A percentile compares a stretch with the other conserved stretches of the same genome.
Evolutionary conservation across 2,113 vertebrate genomes (phyloP).

Genomic region (Phasianus colchicus): DNA sequence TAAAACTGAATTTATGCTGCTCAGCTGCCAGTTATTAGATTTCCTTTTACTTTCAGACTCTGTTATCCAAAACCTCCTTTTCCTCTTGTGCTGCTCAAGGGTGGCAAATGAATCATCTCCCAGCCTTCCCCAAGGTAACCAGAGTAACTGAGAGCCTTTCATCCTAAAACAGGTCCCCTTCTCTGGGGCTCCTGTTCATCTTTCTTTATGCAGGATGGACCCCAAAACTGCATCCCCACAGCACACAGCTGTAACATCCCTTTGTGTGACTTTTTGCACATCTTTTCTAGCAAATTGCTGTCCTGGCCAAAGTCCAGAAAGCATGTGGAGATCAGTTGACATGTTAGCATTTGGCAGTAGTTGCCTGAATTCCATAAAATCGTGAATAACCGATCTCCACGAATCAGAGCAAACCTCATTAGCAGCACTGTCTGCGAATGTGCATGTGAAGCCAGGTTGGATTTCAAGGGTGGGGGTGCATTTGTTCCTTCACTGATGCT

Average conservation of each 20-base stretch:
- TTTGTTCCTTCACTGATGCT: not conserved
- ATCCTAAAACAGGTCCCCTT: not conserved
- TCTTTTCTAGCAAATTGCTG: not conserved
- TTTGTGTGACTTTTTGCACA: fast-evolving
- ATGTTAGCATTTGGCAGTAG: not conserved
- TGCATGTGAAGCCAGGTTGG: not conserved
- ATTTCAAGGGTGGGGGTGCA: not conserved
- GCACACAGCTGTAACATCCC: not conserved
- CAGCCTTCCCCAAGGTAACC: not conserved
- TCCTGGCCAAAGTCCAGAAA: not conserved
- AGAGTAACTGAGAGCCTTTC: not conserved
- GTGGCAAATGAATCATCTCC: slow-evolving; percentile 2
- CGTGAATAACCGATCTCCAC: fast-evolving
- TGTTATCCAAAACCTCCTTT: not conserved
- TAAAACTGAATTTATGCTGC: not conserved
- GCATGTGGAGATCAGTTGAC: not conserved
- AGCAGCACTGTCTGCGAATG: not conserved
- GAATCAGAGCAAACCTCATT: not conserved
- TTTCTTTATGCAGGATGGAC: not conserved
- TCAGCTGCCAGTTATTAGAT: not conserved
- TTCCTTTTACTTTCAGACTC: not conserved
- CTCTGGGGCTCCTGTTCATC: not conserved
- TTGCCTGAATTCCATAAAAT: not conserved
- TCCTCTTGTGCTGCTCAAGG: not conserved
- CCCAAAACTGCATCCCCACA: not conserved